Evolutionary conservation across 37 sponge, comb jelly and placozoan genomes (phyloP).

Genomic region (Bolinopsis microptera): DNA sequence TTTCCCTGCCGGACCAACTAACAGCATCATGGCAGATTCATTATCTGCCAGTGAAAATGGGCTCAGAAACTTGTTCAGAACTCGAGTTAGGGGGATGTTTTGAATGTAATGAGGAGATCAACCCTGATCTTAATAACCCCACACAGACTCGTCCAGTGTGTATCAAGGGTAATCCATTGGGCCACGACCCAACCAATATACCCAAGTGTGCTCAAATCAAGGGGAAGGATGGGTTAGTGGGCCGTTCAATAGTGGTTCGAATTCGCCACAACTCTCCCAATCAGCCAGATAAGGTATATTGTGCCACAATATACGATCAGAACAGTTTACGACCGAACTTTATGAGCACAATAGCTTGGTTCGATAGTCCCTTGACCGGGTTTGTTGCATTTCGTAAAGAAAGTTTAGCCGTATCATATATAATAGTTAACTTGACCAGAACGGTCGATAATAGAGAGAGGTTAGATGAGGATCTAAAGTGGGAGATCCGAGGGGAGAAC

Average conservation of each 20-base stretch:
- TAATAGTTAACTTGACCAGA: slow-evolving; percentile 46
- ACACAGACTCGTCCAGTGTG: background rate
- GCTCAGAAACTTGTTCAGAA: background rate
- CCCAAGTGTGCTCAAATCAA: background rate
- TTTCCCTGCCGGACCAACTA: background rate
- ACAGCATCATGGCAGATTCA: slow-evolving; percentile 18
- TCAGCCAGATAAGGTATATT: background rate
- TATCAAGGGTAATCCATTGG: background rate
- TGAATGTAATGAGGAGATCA: background rate
- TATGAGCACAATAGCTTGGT: slow-evolving; percentile 50
- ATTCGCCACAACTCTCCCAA: background rate
- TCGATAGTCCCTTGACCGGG: background rate
- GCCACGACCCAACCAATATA: background rate
- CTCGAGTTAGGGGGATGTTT: slow-evolving; percentile 17
- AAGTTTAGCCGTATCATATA: background rate
- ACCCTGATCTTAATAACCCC: background rate
- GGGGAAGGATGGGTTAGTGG: slow-evolving; percentile 45
- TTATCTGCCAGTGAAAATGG: slow-evolving; percentile 42
- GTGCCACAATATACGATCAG: slow-evolving; percentile 33
- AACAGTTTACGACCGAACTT: background rate
- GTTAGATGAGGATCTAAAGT: background rate
- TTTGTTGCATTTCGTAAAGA: background rate
- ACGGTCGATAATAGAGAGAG: background rate
- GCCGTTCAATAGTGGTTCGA: background rate
- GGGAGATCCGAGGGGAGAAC: background rate